A percentile compares a stretch with the other conserved stretches of the same genome.
phyloP scores from a whole-genome alignment of 1,140 invertebrate genomes.

The Phocides pigmalion region DNA sequence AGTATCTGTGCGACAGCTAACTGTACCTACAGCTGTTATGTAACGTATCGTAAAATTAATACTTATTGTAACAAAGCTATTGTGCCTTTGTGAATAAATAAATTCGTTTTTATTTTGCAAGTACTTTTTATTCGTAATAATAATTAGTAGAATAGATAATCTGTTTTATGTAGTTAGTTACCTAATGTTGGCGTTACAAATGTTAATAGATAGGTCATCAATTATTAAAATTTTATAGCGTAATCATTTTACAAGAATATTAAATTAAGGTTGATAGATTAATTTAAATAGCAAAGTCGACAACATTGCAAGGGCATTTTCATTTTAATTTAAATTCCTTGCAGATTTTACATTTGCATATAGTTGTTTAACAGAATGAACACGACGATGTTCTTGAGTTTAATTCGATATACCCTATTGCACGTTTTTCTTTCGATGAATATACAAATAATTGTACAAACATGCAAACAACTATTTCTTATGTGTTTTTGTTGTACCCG shows the following conservation, averaged over 20 bases:
- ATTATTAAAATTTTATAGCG: too few species aligned
- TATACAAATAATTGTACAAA: not conserved
- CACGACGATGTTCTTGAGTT: not conserved
- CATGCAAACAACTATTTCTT: too few species aligned
- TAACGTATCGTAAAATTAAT: conserved; percentile 4
- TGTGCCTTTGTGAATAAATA: too few species aligned
- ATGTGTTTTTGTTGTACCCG: too few species aligned
- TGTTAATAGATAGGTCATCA: too few species aligned
- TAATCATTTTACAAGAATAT: too few species aligned
- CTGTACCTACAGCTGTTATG: conserved; percentile 21
- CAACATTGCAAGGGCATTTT: conserved; percentile 8
- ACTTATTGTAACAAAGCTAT: not conserved
- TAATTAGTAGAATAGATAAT: not conserved
- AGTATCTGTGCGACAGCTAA: conserved; percentile 22
- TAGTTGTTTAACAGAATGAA: conserved; percentile 9
- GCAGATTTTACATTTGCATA: conserved; percentile 21
- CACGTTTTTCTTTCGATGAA: not conserved
- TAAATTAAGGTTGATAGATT: too few species aligned
- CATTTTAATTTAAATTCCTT: conserved; percentile 25
- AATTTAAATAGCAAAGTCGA: not conserved
- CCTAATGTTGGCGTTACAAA: too few species aligned
- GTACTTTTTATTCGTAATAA: not conserved
- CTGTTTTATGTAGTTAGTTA: too few species aligned
- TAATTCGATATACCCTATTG: not conserved
- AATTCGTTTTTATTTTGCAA: not conserved